A percentile compares a stretch with the other conserved stretches of the same genome.
These are phyloP conservation scores for Eclectus roratus DNA, from an alignment of 2,113 vertebrate genomes.

Conservation along the genomic window DNA sequence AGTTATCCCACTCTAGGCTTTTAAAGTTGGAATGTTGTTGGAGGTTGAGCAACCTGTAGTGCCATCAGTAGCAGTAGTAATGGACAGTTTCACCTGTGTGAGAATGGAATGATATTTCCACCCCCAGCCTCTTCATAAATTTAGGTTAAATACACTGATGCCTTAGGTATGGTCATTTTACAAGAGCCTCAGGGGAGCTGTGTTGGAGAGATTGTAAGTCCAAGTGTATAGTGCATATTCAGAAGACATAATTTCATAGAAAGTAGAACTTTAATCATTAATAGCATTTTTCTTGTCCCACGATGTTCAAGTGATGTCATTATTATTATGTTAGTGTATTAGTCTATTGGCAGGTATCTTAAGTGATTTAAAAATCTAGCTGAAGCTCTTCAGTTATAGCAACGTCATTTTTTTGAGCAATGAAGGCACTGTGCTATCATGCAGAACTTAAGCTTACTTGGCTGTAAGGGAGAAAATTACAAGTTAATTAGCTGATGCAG, in stretches of 20 bases:
- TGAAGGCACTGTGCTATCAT: conserved; percentile 36
- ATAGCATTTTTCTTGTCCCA: background rate
- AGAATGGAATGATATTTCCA: background rate
- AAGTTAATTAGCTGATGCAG: conserved; percentile 63
- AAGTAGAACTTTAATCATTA: background rate
- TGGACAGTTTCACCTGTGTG: background rate
- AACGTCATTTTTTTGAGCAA: background rate
- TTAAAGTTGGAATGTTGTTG: background rate
- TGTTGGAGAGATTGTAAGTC: background rate
- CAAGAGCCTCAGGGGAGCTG: background rate
- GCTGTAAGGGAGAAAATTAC: conserved; percentile 41
- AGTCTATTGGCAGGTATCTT: background rate
- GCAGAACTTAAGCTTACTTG: conserved; percentile 54
- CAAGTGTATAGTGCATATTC: background rate
- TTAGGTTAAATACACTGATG: background rate
- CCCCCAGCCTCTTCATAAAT: background rate
- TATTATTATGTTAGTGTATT: background rate
- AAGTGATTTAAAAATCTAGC: background rate
- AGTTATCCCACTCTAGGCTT: background rate
- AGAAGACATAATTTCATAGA: background rate
- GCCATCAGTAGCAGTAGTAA: background rate
- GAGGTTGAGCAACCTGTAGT: background rate
- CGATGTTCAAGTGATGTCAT: background rate
- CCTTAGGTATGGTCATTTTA: background rate
- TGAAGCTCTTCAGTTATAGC: conserved; percentile 3